Percentiles rank a stretch among this genome's conserved stretches.
These are phyloP conservation scores for Aricia artaxerxes DNA, from an alignment of 2,888 invertebrate species.

Conservation along the genomic window DNA sequence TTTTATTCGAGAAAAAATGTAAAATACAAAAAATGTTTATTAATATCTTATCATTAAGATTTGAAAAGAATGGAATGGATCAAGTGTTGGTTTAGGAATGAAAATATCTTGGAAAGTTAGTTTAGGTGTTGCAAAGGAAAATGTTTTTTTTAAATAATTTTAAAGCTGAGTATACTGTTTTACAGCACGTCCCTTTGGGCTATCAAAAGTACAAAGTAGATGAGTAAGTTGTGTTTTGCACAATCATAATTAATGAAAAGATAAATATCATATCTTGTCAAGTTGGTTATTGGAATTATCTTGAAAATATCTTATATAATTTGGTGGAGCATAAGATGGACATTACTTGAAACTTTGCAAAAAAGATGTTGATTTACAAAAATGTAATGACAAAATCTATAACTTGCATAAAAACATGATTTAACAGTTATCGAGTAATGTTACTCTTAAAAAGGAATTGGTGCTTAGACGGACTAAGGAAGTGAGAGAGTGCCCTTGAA, in stretches of 20 bases:
- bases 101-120: neutral
- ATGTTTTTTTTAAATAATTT: neutral
- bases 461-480: constrained; percentile 51
- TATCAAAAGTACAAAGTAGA: constrained; percentile 61
- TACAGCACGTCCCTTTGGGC: constrained; percentile 42
- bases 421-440: neutral
- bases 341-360: neutral
- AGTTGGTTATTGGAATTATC: neutral
- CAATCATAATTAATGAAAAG: neutral
- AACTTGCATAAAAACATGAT: neutral
- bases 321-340: neutral
- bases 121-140: neutral
- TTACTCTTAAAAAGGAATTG: constrained; percentile 42
- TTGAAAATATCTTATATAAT: neutral
- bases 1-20: constrained; percentile 24
- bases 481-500: constrained; percentile 61
- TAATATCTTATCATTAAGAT: constrained; percentile 44
- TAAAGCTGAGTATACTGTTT: neutral
- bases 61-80: constrained; percentile 59
- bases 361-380: too few species aligned
- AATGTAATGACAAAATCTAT: too few species aligned
- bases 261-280: constrained; percentile 7
- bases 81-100: neutral
- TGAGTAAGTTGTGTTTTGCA: constrained; percentile 39
- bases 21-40: constrained; percentile 28